Evolutionary conservation across 2,888 invertebrate genomes (phyloP).

Genomic region (Escarpia spicata): DNA sequence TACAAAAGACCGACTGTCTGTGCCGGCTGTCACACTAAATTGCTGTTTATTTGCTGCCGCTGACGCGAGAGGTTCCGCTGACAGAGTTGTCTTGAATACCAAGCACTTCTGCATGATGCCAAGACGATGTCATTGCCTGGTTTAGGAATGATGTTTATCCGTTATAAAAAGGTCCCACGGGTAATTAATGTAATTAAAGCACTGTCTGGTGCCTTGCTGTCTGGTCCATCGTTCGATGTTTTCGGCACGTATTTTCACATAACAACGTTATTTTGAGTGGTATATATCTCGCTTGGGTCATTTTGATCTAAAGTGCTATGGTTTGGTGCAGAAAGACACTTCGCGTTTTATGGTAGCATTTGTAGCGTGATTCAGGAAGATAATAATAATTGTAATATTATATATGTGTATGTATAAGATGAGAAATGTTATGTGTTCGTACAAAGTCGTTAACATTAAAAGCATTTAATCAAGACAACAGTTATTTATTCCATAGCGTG

Average conservation of each 20-base stretch:
- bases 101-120: neutral
- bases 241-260: neutral
- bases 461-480: neutral
- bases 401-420: neutral
- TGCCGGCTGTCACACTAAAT: neutral
- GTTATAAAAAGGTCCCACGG: neutral
- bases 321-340: conserved; percentile 1
- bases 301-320: neutral
- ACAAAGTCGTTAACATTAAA: neutral
- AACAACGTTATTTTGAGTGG: neutral
- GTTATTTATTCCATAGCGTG: neutral
- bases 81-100: neutral
- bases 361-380: too few relatives aligned
- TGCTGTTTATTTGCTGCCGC: neutral
- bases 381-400: too few relatives aligned
- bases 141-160: neutral
- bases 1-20: neutral
- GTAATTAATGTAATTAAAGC: too few relatives aligned
- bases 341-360: neutral
- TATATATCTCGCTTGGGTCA: neutral
- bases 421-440: neutral
- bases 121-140: neutral
- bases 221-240: neutral
- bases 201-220: too few relatives aligned
- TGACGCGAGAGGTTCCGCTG: neutral